Percentiles rank a stretch among this genome's conserved stretches.
These are phyloP conservation scores for Sphyrna mokarran DNA, from an alignment of 2,113 vertebrate genomes.

Conservation along the genomic window DNA sequence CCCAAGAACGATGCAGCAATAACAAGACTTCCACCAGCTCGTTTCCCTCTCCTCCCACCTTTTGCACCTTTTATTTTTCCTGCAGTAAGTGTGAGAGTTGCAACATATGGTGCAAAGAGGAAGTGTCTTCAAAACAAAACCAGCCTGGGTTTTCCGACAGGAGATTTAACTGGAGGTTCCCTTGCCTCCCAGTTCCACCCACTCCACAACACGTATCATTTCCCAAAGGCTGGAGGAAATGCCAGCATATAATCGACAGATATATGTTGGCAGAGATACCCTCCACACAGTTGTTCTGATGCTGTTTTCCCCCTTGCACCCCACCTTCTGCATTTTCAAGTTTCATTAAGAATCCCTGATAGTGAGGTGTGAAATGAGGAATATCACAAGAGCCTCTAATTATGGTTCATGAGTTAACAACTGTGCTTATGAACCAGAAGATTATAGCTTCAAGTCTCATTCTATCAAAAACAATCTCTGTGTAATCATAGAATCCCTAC, in stretches of 20 bases:
- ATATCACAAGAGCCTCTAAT: background rate
- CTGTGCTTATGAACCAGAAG: background rate
- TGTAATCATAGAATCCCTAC: background rate
- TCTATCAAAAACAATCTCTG: background rate
- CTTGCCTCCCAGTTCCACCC: background rate
- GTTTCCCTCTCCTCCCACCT: background rate
- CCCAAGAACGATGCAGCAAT: background rate
- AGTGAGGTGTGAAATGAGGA: background rate
- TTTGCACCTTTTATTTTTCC: background rate
- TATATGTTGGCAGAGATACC: background rate
- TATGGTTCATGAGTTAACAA: background rate
- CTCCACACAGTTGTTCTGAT: background rate
- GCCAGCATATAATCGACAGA: background rate
- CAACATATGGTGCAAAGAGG: background rate
- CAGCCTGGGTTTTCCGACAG: background rate
- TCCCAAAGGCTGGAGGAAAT: background rate
- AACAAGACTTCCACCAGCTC: background rate
- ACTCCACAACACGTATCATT: background rate
- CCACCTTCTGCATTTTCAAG: background rate
- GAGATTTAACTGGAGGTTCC: background rate
- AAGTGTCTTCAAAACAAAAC: background rate
- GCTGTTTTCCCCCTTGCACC: background rate
- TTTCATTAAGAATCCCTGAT: background rate
- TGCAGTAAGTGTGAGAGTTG: background rate
- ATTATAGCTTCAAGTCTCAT: background rate